These are phyloP conservation scores for Mellilla xanthometata DNA, from an alignment of 2,888 invertebrate genomes.

Conservation along the genomic window DNA sequence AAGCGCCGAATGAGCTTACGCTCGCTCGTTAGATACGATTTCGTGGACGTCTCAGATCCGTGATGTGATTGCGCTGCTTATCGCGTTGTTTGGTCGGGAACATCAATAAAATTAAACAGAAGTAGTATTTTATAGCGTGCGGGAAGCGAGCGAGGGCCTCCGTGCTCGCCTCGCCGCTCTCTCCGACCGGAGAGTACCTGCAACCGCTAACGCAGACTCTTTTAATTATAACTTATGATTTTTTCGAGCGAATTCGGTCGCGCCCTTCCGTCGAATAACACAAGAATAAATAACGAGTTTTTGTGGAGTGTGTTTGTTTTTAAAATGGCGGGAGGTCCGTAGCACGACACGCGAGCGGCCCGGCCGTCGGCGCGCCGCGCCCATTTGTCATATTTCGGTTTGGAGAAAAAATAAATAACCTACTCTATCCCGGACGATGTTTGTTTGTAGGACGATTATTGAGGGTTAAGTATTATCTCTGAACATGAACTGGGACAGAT, in stretches of 20 bases:
- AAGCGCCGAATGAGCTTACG: conserved; percentile 68
- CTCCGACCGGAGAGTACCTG: conserved; percentile 10
- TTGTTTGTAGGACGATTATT: conserved; percentile 76
- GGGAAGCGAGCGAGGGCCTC: conserved; percentile 1
- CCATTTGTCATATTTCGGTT: conserved; percentile 81
- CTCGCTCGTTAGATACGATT: conserved; percentile 59
- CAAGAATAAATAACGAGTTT: conserved; percentile 80
- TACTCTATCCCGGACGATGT: conserved; percentile 72
- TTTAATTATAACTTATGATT: conserved; percentile 81
- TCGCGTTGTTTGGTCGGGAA: conserved; percentile 51
- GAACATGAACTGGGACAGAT: conserved; percentile 60
- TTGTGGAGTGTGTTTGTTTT: conserved; percentile 80
- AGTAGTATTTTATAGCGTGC: conserved; percentile 19
- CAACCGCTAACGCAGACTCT: conserved; percentile 50
- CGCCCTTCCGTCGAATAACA: conserved; percentile 77
- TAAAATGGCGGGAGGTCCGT: conserved; percentile 82
- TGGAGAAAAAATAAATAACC: conserved; percentile 77
- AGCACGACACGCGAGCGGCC: conserved; percentile 79
- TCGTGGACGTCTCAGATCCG: conserved; percentile 52
- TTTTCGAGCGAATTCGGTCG: conserved; percentile 77
- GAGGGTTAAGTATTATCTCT: conserved; percentile 73
- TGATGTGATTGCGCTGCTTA: conserved; percentile 58
- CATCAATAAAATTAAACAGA: conserved; percentile 37
- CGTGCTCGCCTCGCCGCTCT: conserved; percentile 3
- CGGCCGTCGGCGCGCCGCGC: conserved; percentile 55